These are phyloP conservation scores for Boulengeromyrus knoepffleri DNA, from an alignment of 2,113 vertebrate species.

Conservation along the genomic window DNA sequence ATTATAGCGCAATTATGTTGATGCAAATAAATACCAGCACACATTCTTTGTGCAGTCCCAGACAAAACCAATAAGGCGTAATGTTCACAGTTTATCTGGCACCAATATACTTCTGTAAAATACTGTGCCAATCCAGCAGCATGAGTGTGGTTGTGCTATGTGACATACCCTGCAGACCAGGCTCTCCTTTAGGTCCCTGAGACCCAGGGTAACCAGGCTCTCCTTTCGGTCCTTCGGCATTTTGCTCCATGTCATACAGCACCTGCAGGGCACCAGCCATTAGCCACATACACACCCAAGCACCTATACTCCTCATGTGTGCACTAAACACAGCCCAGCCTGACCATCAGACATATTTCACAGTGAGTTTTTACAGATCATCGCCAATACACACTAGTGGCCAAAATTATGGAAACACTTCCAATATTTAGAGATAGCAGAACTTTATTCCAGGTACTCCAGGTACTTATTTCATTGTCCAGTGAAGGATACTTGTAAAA, in stretches of 20 bases:
- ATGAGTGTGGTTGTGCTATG: not conserved
- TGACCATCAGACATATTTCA: not conserved
- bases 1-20: not conserved
- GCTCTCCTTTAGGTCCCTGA: conserved; percentile 78
- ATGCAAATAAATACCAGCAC: not conserved
- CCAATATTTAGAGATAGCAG: not conserved
- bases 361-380: not conserved
- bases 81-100: not conserved
- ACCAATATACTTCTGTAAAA: not conserved
- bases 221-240: conserved; percentile 74
- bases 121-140: not conserved
- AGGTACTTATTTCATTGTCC: not conserved
- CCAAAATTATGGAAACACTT: not conserved
- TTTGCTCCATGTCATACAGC: not conserved
- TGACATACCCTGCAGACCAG: conserved; percentile 68
- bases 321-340: not conserved
- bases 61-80: not conserved
- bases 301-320: not conserved
- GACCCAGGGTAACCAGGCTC: conserved; percentile 72
- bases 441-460: not conserved
- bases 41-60: not conserved
- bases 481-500: not conserved
- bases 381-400: not conserved
- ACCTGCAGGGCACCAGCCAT: conserved; percentile 35
- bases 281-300: not conserved